Evolutionary conservation across 2,888 invertebrate species (phyloP).

Genomic region (Volucella zonaria): DNA sequence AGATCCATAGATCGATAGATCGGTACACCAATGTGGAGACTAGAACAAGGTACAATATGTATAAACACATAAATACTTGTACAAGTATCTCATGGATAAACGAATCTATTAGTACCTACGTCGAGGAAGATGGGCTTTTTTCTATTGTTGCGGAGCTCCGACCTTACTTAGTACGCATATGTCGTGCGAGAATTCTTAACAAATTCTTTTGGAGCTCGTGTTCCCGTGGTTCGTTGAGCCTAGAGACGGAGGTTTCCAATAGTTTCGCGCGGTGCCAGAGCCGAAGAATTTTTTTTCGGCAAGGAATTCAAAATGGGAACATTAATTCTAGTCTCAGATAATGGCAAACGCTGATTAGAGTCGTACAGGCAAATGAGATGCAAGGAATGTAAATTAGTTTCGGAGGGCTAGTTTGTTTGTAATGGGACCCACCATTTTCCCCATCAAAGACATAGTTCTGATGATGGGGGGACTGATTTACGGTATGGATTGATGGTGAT

Average conservation of each 20-base stretch:
- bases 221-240: conserved; percentile 8
- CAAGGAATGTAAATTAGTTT: conserved; percentile 51
- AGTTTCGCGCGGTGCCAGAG: background rate
- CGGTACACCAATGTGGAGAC: no score
- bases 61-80: conserved; percentile 46
- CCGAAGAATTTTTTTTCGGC: conserved; percentile 16
- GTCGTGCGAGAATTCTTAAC: conserved; percentile 44
- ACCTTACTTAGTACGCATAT: conserved; percentile 49
- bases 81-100: conserved; percentile 39
- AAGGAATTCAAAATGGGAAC: conserved; percentile 45
- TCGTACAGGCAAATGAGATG: conserved; percentile 32
- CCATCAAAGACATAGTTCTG: background rate
- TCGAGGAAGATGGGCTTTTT: conserved; percentile 10
- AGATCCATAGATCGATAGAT: background rate
- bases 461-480: background rate
- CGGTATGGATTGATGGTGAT: conserved; percentile 9
- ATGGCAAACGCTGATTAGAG: conserved; percentile 51
- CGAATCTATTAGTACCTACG: conserved; percentile 44
- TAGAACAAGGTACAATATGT: conserved; percentile 14
- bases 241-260: background rate
- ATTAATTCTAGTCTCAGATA: conserved; percentile 52
- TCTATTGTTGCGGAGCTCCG: conserved; percentile 6
- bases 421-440: conserved; percentile 20
- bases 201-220: conserved; percentile 25
- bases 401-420: conserved; percentile 5